These are phyloP conservation scores for Agonopterix subpropinquella DNA, from an alignment of 2,888 invertebrate genomes.

Conservation along the genomic window DNA sequence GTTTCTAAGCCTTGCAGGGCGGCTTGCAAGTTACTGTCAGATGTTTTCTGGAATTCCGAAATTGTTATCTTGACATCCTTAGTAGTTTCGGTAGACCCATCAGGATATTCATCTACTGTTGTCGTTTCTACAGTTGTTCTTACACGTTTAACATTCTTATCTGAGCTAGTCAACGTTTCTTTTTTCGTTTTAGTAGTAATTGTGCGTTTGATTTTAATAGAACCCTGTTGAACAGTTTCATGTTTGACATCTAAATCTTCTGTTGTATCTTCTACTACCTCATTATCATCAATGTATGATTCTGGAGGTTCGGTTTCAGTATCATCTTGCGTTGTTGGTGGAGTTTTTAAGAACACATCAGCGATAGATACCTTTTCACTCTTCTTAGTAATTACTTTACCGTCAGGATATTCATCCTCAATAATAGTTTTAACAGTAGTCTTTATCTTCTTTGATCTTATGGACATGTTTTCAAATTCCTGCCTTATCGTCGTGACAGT, in stretches of 20 bases:
- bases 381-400: slow-evolving; percentile 54
- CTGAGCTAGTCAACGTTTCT: slow-evolving; percentile 66
- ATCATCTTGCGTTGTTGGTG: slow-evolving; percentile 22
- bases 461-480: slow-evolving; percentile 42
- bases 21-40: slow-evolving; percentile 61
- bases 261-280: slow-evolving; percentile 54
- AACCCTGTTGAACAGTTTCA: slow-evolving; percentile 50
- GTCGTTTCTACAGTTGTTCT: slow-evolving; percentile 74
- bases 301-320: slow-evolving; percentile 26
- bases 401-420: slow-evolving; percentile 62
- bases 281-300: slow-evolving; percentile 41
- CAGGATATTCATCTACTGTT: slow-evolving; percentile 64
- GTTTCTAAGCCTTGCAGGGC: slow-evolving; percentile 54
- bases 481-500: slow-evolving; percentile 49
- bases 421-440: slow-evolving; percentile 43
- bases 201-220: slow-evolving; percentile 49
- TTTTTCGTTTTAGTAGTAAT: slow-evolving; percentile 64
- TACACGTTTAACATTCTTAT: slow-evolving; percentile 71
- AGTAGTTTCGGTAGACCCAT: slow-evolving; percentile 73
- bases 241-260: slow-evolving; percentile 58
- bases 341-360: slow-evolving; percentile 40
- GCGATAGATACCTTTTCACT: slow-evolving; percentile 61
- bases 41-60: slow-evolving; percentile 66
- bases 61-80: slow-evolving; percentile 71
- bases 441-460: slow-evolving; percentile 48